Conservation (phyloP, 2,888 invertebrate species). For the Amphipyra berbera region DNA sequence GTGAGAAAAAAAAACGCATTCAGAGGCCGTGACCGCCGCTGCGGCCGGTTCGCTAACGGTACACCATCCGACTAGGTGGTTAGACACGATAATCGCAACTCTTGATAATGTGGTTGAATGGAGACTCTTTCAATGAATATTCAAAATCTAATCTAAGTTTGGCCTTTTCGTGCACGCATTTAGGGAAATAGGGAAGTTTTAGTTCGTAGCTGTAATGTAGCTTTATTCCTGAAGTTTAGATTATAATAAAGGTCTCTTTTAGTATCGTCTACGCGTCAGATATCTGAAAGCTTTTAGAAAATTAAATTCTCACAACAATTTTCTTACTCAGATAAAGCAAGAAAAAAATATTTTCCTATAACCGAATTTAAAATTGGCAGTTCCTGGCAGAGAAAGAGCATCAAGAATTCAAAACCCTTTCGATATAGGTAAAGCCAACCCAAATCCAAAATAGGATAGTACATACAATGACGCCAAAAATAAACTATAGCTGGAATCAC, state of each 20-base stretch:
- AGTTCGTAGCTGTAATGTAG: too few species aligned
- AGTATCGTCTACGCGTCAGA: too few species aligned
- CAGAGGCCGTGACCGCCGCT: conserved; percentile 73
- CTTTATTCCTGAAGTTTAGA: too few species aligned
- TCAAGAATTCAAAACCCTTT: conserved; percentile 26
- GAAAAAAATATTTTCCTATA: too few species aligned
- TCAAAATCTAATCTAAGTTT: not conserved
- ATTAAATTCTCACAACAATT: too few species aligned
- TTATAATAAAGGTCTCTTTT: too few species aligned
- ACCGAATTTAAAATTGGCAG: conserved; percentile 5
- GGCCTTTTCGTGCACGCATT: not conserved
- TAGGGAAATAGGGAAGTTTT: not conserved
- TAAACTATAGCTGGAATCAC: conserved; percentile 61
- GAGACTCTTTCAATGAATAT: conserved; percentile 38
- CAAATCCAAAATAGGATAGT: conserved; percentile 57
- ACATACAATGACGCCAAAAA: conserved; percentile 61
- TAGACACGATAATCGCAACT: conserved; percentile 64
- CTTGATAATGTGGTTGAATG: conserved; percentile 57
- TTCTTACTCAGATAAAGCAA: too few species aligned
- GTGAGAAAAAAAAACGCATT: conserved; percentile 71
- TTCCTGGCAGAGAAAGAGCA: conserved; percentile 7
- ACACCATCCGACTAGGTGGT: conserved; percentile 62
- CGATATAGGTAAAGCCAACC: conserved; percentile 43
- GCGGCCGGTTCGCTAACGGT: conserved; percentile 75
- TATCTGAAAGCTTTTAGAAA: too few species aligned